Evolutionary conservation across 2,888 invertebrate species (phyloP).

Genomic region (Metallyticus violacea): DNA sequence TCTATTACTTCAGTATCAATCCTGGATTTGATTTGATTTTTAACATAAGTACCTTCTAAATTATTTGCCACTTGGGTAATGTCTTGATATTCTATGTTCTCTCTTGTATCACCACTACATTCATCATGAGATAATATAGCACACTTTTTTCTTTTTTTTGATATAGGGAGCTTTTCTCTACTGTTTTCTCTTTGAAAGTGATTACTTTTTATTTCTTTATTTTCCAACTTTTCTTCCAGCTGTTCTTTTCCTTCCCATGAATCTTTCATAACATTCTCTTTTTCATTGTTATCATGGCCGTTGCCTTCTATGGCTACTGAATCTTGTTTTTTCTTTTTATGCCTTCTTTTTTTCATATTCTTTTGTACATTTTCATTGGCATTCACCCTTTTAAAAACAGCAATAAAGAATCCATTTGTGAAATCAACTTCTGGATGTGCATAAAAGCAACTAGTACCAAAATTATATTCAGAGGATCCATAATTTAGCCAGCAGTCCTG

Average conservation of each 20-base stretch:
- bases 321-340: conserved; percentile 25
- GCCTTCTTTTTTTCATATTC: conserved; percentile 20
- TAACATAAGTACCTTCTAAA: not conserved
- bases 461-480: conserved; percentile 62
- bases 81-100: not conserved
- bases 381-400: conserved; percentile 66
- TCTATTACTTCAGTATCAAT: not conserved
- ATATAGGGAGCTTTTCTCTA: not conserved
- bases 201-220: not conserved
- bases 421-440: conserved; percentile 71
- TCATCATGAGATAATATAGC: not conserved
- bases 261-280: too few relatives aligned
- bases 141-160: not conserved
- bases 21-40: not conserved
- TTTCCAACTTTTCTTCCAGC: not conserved
- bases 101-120: not conserved
- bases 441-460: conserved; percentile 75
- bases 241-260: conserved; percentile 23
- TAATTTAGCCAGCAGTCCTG: conserved; percentile 66
- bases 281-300: conserved; percentile 30
- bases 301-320: conserved; percentile 15
- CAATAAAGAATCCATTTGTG: conserved; percentile 94
- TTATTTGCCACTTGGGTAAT: not conserved
- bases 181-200: not conserved
- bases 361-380: not conserved